Percentiles rank a stretch among this genome's conserved stretches.
Evolutionary conservation across 2,113 vertebrate species (phyloP).

Genomic region (Ageneiosus marmoratus): DNA sequence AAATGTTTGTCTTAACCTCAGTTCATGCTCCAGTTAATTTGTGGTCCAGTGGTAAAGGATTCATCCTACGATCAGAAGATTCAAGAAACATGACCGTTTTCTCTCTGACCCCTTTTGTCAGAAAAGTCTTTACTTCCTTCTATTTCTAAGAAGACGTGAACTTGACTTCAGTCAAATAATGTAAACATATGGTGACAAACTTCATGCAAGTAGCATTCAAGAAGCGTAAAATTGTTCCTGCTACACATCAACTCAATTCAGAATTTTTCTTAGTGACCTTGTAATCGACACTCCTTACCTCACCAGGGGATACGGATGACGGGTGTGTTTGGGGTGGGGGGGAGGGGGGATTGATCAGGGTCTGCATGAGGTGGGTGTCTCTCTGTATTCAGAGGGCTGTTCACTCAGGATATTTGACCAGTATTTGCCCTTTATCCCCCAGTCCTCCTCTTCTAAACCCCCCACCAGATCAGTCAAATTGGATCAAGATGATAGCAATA

Average conservation of each 20-base stretch:
- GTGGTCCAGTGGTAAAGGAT: background rate
- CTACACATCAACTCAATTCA: constrained; percentile 35
- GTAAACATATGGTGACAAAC: constrained; percentile 27
- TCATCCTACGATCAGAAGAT: background rate
- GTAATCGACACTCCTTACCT: constrained; percentile 35
- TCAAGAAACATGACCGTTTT: background rate
- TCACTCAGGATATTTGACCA: constrained; percentile 92
- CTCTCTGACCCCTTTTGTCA: background rate
- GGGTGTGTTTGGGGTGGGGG: constrained; percentile 28
- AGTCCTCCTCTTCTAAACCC: constrained; percentile 75
- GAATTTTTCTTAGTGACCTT: constrained; percentile 37
- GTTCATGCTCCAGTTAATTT: background rate
- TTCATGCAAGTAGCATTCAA: constrained; percentile 10
- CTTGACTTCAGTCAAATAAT: constrained; percentile 1
- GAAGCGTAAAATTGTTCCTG: constrained; percentile 55
- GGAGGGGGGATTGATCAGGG: constrained; percentile 19
- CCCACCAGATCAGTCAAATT: constrained; percentile 98
- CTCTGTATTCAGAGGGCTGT: constrained; percentile 55
- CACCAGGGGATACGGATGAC: constrained; percentile 36
- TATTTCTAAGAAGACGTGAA: background rate
- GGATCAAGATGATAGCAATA: constrained; percentile 99
- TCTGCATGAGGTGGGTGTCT: constrained; percentile 13
- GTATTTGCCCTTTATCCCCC: constrained; percentile 81
- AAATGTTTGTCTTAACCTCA: background rate
- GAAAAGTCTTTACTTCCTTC: background rate